These are phyloP conservation scores for Scrobipalpa costella DNA, from an alignment of 2,888 invertebrate genomes.

Conservation along the genomic window DNA sequence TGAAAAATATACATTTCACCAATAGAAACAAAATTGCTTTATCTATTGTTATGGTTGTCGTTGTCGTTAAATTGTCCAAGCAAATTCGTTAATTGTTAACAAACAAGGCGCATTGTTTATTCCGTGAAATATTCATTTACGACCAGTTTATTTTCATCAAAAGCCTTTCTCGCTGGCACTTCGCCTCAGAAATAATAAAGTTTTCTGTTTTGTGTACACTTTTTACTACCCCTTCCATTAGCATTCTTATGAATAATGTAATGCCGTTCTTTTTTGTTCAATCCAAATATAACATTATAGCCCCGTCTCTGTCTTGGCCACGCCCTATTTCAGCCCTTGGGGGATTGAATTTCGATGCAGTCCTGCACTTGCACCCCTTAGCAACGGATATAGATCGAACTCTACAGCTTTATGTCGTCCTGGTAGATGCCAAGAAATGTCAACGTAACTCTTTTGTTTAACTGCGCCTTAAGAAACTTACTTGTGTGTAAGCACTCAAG, in stretches of 20 bases:
- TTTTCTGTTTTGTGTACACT: conserved; percentile 53
- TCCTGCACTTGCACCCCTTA: conserved; percentile 26
- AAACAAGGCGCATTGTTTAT: conserved; percentile 40
- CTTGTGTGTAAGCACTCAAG: not conserved
- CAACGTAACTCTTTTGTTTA: conserved; percentile 41
- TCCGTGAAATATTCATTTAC: conserved; percentile 44
- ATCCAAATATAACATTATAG: conserved; percentile 39
- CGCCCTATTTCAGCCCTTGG: conserved; percentile 35
- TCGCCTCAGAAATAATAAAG: conserved; percentile 49
- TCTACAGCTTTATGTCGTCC: conserved; percentile 37
- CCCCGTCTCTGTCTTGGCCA: conserved; percentile 41
- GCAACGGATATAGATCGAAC: conserved; percentile 27
- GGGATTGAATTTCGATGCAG: conserved; percentile 35
- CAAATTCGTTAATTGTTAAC: conserved; percentile 49
- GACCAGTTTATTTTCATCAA: conserved; percentile 29
- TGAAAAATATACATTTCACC: not conserved
- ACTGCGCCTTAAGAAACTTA: conserved; percentile 22
- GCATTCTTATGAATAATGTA: conserved; percentile 61
- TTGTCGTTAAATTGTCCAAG: conserved; percentile 43
- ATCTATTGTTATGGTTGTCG: conserved; percentile 22
- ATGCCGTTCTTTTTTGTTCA: conserved; percentile 44
- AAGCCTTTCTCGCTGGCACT: conserved; percentile 26
- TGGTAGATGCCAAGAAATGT: conserved; percentile 44
- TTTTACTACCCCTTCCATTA: conserved; percentile 57
- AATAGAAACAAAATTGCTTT: not conserved